Evolutionary conservation across 1,140 invertebrate species (phyloP).

Genomic region (Paracyclopina nana): DNA sequence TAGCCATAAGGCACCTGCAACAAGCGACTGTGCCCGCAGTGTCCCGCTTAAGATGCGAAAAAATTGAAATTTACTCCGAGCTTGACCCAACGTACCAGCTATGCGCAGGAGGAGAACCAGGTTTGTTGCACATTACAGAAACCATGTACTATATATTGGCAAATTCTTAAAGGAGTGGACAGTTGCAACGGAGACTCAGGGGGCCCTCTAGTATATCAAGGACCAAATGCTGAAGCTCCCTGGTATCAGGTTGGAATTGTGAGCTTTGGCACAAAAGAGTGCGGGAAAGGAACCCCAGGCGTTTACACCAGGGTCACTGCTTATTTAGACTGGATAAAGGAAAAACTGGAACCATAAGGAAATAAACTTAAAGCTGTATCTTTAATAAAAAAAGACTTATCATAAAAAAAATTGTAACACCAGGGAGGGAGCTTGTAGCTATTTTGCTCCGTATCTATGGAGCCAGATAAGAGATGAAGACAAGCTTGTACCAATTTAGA

Average conservation of each 20-base stretch:
- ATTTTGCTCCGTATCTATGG: too few relatives aligned
- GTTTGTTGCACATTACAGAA: neutral
- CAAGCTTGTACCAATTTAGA: too few relatives aligned
- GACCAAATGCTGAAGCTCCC: neutral
- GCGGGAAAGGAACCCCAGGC: neutral
- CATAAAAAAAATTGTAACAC: too few relatives aligned
- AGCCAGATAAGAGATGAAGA: too few relatives aligned
- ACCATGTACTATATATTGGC: neutral
- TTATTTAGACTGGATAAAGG: neutral
- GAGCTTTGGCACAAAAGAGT: neutral
- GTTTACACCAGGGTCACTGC: neutral
- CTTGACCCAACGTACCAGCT: neutral
- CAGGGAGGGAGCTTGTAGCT: too few relatives aligned
- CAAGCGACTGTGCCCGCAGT: neutral
- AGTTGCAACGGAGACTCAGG: neutral
- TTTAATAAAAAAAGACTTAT: too few relatives aligned
- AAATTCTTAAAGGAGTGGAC: neutral
- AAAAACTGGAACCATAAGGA: conserved; percentile 1
- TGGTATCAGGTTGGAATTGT: conserved; percentile 1
- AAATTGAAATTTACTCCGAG: neutral
- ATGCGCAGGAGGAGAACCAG: neutral
- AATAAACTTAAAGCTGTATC: too few relatives aligned
- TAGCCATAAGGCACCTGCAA: neutral
- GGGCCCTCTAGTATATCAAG: conserved; percentile 1
- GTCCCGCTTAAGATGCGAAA: neutral